phyloP scores from a whole-genome alignment of 2,888 invertebrate genomes.

The Timandra comae region DNA sequence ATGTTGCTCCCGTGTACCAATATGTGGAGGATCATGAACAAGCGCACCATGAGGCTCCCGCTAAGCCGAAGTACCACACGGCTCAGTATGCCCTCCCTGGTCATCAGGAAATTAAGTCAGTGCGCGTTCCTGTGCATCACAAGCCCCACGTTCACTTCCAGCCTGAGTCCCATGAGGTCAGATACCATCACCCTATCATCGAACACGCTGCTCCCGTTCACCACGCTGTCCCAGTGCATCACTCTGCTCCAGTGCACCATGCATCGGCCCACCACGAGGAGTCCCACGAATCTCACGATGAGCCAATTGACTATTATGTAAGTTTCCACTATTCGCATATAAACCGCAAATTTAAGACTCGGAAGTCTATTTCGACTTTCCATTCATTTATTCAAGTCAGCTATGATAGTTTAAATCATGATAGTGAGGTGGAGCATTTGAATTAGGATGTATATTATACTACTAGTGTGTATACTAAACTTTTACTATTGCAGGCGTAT shows the following conservation, averaged over 20 bases:
- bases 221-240: conserved; percentile 16
- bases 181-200: conserved; percentile 1
- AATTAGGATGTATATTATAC: conserved; percentile 29
- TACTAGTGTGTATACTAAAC: conserved; percentile 5
- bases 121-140: conserved; percentile 5
- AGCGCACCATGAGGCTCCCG: conserved; percentile 22
- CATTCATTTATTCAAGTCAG: conserved; percentile 48
- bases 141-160: no score
- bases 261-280: conserved; percentile 22
- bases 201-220: no score
- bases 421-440: conserved; percentile 28
- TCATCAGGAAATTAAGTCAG: background rate
- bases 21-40: conserved; percentile 35
- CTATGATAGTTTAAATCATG: conserved; percentile 35
- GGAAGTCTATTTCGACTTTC: conserved; percentile 51
- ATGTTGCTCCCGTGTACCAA: conserved; percentile 45
- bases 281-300: conserved; percentile 41
- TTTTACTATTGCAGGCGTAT: conserved; percentile 56
- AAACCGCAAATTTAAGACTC: conserved; percentile 29
- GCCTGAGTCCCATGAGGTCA: conserved; percentile 14
- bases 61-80: conserved; percentile 23
- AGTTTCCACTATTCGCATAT: conserved; percentile 44
- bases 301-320: conserved; percentile 69
- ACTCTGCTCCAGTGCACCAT: conserved; percentile 25
- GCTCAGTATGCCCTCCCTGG: conserved; percentile 17